Evolutionary conservation across 2,113 vertebrate species (phyloP), one percentile per base, ranked within the genome.

Genomic region (Toxotes chatareus): DNA sequence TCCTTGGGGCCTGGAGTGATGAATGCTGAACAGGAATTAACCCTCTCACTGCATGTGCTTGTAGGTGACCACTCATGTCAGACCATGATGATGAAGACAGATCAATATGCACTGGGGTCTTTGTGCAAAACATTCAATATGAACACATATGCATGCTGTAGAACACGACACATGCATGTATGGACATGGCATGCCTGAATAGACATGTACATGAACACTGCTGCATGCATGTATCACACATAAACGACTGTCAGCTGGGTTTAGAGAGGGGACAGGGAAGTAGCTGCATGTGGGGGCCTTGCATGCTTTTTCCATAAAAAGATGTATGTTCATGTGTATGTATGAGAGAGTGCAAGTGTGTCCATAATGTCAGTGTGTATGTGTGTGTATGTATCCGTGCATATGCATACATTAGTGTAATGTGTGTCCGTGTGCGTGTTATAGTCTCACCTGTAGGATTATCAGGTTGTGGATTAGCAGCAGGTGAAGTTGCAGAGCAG

Each of bases 401-500:
- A 59, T 76, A 55, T 80, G 63, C 51, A 73, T 73, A 76, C 60
- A 77, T 77, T 47, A 44, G 57, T 61, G 55, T 73, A 55, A 57
- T 27, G 56, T 61, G 61, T 71, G 42, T 57, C 60, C 68, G 56
- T 59, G 75, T 79, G 73, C 13, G 49, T 78, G 82, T 51, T 53
- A 56, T 60, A 65, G 53, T 78, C 71, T 83, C 82, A 90, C 88
- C 85, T 91, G 86, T 69, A 61, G 88, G 93, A 93, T 95, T 92
- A 94, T 61, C 79, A 67, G 71, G 73, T 79, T 90, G 74, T 88
- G 92, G 93, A 86, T 95, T 94, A 96, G 88, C 73, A 72, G 86
- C 80, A 91, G 91, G 91, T 91, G 87, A 95, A 95, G 90, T 94
- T 95, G 94, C 94, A 89, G 93, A 94, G 90, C 90, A 88, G 92